These are phyloP conservation scores for Bradypus variegatus DNA, from an alignment of 2,797 vertebrate species.

Conservation along the genomic window DNA sequence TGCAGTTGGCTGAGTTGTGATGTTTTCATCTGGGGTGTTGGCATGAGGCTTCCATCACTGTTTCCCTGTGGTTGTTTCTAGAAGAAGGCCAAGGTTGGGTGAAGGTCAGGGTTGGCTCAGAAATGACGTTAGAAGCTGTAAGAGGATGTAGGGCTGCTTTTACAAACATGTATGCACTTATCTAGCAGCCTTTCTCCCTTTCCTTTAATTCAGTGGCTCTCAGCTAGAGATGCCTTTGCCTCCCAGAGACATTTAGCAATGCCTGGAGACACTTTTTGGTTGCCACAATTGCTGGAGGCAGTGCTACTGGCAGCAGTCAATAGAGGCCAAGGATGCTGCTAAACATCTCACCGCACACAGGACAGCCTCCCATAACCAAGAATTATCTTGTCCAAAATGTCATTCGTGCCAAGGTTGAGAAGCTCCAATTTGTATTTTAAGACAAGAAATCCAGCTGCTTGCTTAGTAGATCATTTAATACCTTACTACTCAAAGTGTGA, in stretches of 20 bases:
- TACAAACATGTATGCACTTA: background rate
- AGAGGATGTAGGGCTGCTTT: background rate
- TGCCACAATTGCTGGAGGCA: background rate
- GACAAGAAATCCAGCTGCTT: background rate
- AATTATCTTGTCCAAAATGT: background rate
- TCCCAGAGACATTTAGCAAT: background rate
- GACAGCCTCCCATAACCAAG: background rate
- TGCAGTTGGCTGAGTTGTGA: background rate
- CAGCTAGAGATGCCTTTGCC: background rate
- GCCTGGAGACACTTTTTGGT: background rate
- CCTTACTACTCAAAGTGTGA: background rate
- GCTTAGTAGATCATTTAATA: background rate
- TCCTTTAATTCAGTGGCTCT: background rate
- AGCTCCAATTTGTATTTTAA: background rate
- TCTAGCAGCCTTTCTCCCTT: background rate
- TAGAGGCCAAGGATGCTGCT: background rate
- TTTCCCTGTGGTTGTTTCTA: background rate
- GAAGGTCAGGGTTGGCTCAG: background rate
- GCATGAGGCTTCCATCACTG: background rate
- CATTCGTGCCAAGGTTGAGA: background rate
- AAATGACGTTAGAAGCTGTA: background rate
- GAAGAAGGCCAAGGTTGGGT: background rate
- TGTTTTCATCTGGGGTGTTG: slow-evolving; percentile 6
- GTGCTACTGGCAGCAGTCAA: background rate
- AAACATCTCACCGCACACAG: background rate